phyloP scores from a whole-genome alignment of 2,888 invertebrate species.

The Glyphotaelius pellucidus region DNA sequence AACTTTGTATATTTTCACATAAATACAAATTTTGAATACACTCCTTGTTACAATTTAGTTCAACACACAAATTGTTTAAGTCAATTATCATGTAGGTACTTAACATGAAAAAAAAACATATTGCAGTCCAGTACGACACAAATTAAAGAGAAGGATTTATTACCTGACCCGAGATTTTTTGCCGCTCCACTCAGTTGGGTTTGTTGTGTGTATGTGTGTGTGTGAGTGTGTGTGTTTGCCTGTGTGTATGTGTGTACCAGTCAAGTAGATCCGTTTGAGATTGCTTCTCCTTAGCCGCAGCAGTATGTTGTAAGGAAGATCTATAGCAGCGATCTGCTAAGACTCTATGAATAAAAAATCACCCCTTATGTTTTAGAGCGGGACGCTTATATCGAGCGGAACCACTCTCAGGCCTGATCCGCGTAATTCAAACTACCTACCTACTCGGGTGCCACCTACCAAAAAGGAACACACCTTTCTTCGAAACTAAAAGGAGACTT shows the following conservation, averaged over 20 bases:
- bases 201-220: background rate
- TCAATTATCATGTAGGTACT: too few species aligned
- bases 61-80: too few species aligned
- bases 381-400: constrained; percentile 39
- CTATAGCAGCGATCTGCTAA: constrained; percentile 23
- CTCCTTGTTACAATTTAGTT: too few species aligned
- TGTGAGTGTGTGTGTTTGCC: background rate
- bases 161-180: background rate
- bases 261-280: background rate
- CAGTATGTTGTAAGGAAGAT: constrained; percentile 30
- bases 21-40: too few species aligned
- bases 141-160: background rate
- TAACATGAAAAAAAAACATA: too few species aligned
- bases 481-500: background rate
- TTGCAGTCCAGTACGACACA: too few species aligned
- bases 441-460: background rate
- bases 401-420: constrained; percentile 22
- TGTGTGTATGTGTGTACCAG: background rate
- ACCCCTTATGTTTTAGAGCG: constrained; percentile 33
- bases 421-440: constrained; percentile 30
- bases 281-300: constrained; percentile 36
- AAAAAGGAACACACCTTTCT: background rate
- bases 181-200: background rate
- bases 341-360: constrained; percentile 43
- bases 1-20: too few species aligned